Percentiles rank a stretch among this genome's conserved stretches.
phyloP scores from a whole-genome alignment of 2,797 vertebrate genomes.

The Macropodus opercularis region DNA sequence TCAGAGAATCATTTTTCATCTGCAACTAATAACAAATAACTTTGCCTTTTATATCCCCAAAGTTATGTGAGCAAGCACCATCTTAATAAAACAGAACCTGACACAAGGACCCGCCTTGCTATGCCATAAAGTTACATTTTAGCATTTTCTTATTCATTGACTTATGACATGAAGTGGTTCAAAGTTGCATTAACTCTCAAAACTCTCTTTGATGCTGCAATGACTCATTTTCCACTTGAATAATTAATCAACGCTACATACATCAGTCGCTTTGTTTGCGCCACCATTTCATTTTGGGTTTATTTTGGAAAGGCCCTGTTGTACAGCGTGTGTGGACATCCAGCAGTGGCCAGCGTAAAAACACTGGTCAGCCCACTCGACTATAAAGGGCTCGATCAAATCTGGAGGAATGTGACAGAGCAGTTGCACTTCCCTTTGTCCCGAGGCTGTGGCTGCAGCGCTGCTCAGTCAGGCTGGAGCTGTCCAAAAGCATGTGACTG shows the following conservation, averaged over 20 bases:
- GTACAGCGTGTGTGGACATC: slow-evolving; percentile 5
- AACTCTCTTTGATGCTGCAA: neutral
- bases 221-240: neutral
- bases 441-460: slow-evolving; percentile 22
- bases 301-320: slow-evolving; percentile 16
- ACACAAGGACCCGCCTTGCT: neutral
- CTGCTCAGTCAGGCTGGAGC: slow-evolving; percentile 27
- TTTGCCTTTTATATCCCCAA: neutral
- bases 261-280: neutral
- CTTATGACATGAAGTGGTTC: neutral
- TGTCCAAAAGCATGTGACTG: slow-evolving; percentile 39
- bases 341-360: slow-evolving; percentile 19
- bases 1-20: neutral
- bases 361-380: slow-evolving; percentile 16
- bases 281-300: neutral
- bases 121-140: neutral
- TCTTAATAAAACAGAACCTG: neutral
- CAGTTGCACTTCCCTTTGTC: slow-evolving; percentile 17
- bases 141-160: neutral
- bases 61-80: neutral
- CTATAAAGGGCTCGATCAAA: slow-evolving; percentile 48
- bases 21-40: neutral
- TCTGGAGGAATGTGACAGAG: slow-evolving; percentile 52
- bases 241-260: neutral
- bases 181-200: neutral